Percentiles rank a stretch among this genome's conserved stretches.
These are phyloP conservation scores for Pagetopsis macropterus DNA, from an alignment of 2,797 vertebrate genomes.

Conservation along the genomic window DNA sequence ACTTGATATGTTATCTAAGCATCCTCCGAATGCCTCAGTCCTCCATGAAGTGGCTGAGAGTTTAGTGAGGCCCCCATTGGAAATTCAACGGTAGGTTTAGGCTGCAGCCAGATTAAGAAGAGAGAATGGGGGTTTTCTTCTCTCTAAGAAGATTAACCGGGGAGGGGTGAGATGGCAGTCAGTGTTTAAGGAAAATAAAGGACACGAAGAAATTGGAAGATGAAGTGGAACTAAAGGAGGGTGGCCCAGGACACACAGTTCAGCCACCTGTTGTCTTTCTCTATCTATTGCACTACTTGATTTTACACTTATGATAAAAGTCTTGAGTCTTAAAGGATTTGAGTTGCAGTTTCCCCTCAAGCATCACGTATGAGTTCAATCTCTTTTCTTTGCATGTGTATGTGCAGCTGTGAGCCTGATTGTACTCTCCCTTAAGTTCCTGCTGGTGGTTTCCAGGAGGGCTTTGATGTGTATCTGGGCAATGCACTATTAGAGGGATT, in stretches of 20 bases:
- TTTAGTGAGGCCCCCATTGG: slow-evolving; percentile 55
- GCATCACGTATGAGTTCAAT: slow-evolving; percentile 6
- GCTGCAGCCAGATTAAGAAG: slow-evolving; percentile 77
- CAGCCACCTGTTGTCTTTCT: slow-evolving; percentile 82
- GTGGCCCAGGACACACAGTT: slow-evolving; percentile 72
- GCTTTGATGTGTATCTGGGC: slow-evolving; percentile 92
- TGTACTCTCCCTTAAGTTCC: slow-evolving; percentile 55
- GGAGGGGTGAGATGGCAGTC: slow-evolving; percentile 81
- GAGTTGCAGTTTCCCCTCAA: slow-evolving; percentile 6
- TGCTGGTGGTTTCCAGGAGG: slow-evolving; percentile 82
- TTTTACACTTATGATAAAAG: background rate
- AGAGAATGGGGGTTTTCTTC: slow-evolving; percentile 79
- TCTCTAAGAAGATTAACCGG: slow-evolving; percentile 84
- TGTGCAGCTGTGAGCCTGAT: slow-evolving; percentile 55
- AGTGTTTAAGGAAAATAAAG: slow-evolving; percentile 76
- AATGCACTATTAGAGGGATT: slow-evolving; percentile 89
- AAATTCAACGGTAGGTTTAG: slow-evolving; percentile 69
- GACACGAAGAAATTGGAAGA: slow-evolving; percentile 79
- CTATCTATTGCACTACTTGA: background rate
- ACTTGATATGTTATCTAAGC: slow-evolving; percentile 52
- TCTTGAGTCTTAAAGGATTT: background rate
- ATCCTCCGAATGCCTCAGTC: slow-evolving; percentile 55
- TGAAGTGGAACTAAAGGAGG: slow-evolving; percentile 81
- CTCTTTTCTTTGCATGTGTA: slow-evolving; percentile 25
- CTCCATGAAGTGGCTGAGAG: slow-evolving; percentile 58